Conservation (phyloP, 2,797 vertebrate species). For the Gymnothorax javanicus region DNA sequence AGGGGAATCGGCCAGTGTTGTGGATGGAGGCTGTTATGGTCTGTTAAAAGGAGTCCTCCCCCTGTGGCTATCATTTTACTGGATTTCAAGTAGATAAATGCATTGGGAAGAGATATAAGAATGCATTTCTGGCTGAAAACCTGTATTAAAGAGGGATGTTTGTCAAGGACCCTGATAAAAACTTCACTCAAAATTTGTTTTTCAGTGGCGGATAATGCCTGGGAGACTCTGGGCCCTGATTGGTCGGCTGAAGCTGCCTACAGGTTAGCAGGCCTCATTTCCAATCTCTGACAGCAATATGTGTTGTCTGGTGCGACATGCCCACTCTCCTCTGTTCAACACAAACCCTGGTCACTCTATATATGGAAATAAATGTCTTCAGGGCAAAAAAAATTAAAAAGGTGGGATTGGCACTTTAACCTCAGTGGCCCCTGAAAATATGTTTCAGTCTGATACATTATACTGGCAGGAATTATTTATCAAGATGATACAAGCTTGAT, state of each 20-base stretch:
- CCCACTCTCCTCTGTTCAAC: constrained; percentile 81
- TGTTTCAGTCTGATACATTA: constrained; percentile 99
- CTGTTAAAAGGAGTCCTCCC: constrained; percentile 65
- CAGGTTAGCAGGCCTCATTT: constrained; percentile 86
- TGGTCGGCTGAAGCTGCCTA: constrained; percentile 79
- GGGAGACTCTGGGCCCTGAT: constrained; percentile 74
- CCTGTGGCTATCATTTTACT: constrained; percentile 61
- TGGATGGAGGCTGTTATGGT: constrained; percentile 21
- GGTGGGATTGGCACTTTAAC: constrained; percentile 99
- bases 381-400: constrained; percentile 89
- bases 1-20: constrained; percentile 6
- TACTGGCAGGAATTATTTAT: constrained; percentile 99
- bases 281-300: constrained; percentile 85
- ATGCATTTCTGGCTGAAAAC: constrained; percentile 59
- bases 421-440: constrained; percentile 96
- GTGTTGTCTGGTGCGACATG: constrained; percentile 79
- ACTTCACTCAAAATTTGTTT: constrained; percentile 56
- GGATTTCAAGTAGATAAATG: constrained; percentile 62
- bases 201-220: constrained; percentile 62
- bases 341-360: constrained; percentile 84
- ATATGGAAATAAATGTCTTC: constrained; percentile 86
- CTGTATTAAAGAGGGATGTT: constrained; percentile 75
- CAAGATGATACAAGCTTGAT: constrained; percentile 99
- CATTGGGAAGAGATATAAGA: constrained; percentile 60
- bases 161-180: constrained; percentile 71